phyloP scores from a whole-genome alignment of 2,888 invertebrate species.

The Caprella mutica region DNA sequence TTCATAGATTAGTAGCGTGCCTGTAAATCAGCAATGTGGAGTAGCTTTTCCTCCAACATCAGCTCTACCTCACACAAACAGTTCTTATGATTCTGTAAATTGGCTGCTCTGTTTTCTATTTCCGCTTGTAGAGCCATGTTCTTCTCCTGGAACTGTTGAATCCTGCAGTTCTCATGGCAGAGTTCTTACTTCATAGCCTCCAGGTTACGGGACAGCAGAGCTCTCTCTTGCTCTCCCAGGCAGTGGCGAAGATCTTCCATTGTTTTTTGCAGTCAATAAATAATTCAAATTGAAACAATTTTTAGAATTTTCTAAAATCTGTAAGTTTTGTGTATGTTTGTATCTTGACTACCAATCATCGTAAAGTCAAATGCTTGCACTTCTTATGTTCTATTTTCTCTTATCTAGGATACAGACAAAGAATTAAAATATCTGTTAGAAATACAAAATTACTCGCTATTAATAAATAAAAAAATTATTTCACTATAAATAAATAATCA shows the following conservation, averaged over 20 bases:
- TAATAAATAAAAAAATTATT: no score
- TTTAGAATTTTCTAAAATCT: no score
- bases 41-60: neutral
- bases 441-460: no score
- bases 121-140: neutral
- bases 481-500: no score
- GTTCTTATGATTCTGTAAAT: neutral
- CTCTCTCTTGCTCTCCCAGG: slow-evolving; percentile 3
- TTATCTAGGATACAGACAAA: no score
- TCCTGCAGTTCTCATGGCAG: neutral
- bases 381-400: no score
- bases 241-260: slow-evolving; percentile 2
- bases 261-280: no score
- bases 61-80: neutral
- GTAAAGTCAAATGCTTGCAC: no score
- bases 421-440: no score
- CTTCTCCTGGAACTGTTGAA: neutral
- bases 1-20: neutral
- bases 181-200: slow-evolving; percentile 5
- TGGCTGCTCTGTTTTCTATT: neutral
- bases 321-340: no score
- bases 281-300: no score
- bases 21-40: neutral
- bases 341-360: no score
- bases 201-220: slow-evolving; percentile 1